These are phyloP conservation scores for Siniperca undulata DNA, from an alignment of 2,797 vertebrate species.

Conservation along the genomic window DNA sequence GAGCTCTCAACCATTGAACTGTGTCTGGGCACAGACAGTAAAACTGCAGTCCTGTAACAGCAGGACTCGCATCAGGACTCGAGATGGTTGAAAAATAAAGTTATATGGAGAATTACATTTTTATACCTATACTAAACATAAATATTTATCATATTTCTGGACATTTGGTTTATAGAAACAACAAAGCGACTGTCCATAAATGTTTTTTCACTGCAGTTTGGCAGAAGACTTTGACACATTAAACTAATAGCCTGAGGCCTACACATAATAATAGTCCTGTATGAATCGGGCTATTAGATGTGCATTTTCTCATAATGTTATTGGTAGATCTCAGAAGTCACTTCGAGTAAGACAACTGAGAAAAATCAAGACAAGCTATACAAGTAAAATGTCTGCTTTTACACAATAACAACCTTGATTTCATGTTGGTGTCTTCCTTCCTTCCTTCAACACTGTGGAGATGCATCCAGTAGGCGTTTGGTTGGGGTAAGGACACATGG, in stretches of 20 bases:
- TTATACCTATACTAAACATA: constrained; percentile 4
- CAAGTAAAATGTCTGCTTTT: constrained; percentile 32
- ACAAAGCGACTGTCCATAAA: not conserved
- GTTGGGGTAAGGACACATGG: constrained; percentile 31
- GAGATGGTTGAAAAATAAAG: not conserved
- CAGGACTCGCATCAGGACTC: not conserved
- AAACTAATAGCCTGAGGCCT: not conserved
- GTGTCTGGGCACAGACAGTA: constrained; percentile 8
- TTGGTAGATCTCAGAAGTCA: not conserved
- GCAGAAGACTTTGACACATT: not conserved
- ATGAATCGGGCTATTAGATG: constrained; percentile 9
- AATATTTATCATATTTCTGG: constrained; percentile 23
- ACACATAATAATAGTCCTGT: not conserved
- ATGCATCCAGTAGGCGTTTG: constrained; percentile 48
- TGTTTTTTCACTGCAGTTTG: constrained; percentile 21
- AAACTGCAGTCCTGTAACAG: constrained; percentile 21
- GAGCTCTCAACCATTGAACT: constrained; percentile 9
- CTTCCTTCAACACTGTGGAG: constrained; percentile 56
- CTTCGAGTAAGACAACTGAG: not conserved
- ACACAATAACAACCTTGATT: constrained; percentile 3
- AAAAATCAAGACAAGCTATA: not conserved
- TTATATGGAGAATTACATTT: constrained; percentile 19
- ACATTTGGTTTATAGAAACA: constrained; percentile 23
- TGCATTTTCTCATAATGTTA: constrained; percentile 2
- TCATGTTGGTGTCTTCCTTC: not conserved